A percentile compares a stretch with the other conserved stretches of the same genome.
These are phyloP conservation scores for Endotricha flammealis DNA, from an alignment of 2,888 invertebrate genomes.

Conservation along the genomic window DNA sequence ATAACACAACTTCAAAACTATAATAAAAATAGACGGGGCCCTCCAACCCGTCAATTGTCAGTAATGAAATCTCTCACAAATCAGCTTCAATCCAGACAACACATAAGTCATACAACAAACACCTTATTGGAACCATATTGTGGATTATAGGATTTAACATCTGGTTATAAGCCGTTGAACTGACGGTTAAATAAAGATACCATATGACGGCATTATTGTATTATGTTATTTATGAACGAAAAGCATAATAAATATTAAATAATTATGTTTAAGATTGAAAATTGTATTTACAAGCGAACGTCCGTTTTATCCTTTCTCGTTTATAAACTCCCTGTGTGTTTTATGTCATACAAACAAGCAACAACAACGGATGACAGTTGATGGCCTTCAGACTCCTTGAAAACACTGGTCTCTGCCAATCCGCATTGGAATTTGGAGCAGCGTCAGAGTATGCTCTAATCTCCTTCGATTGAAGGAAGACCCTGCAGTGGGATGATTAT, in stretches of 20 bases:
- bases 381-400: too few relatives aligned
- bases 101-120: conserved; percentile 32
- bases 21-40: conserved; percentile 11
- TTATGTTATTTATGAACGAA: not conserved
- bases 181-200: conserved; percentile 11
- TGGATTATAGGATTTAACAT: conserved; percentile 15
- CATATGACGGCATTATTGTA: not conserved
- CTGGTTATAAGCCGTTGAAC: conserved; percentile 12
- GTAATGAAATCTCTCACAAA: conserved; percentile 35
- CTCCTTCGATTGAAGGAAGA: too few relatives aligned
- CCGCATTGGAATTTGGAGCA: too few relatives aligned
- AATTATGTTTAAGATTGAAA: conserved; percentile 7
- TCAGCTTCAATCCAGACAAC: conserved; percentile 36
- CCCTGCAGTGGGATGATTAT: too few relatives aligned
- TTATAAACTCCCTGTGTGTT: too few relatives aligned
- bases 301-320: too few relatives aligned
- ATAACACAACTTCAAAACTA: too few relatives aligned
- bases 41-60: conserved; percentile 25
- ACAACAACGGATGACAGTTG: too few relatives aligned
- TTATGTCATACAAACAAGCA: too few relatives aligned
- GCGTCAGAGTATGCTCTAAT: too few relatives aligned
- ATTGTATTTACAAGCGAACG: too few relatives aligned
- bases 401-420: too few relatives aligned
- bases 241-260: not conserved
- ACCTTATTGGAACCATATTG: conserved; percentile 43